These are phyloP conservation scores for Etheostoma cragini DNA, from an alignment of 2,113 vertebrate genomes.

Conservation along the genomic window DNA sequence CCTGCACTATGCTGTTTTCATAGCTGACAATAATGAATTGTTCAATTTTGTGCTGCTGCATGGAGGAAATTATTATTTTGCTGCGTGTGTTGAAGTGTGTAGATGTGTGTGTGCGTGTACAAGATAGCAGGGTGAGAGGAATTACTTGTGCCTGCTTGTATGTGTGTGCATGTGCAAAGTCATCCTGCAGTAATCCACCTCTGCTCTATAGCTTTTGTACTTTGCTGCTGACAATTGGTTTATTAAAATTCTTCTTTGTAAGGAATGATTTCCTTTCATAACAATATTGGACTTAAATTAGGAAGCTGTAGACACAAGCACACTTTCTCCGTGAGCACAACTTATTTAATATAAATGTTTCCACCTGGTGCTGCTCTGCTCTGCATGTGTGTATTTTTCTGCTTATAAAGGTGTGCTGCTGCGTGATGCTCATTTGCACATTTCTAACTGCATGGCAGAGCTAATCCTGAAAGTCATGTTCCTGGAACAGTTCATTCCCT, in stretches of 20 bases:
- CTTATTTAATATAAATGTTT: not conserved
- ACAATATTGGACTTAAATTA: not conserved
- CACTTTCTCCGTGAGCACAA: not conserved
- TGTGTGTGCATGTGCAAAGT: slow-evolving; percentile 47
- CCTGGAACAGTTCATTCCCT: slow-evolving; percentile 58
- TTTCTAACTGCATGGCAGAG: slow-evolving; percentile 53
- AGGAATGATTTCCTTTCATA: not conserved
- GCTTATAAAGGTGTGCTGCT: not conserved
- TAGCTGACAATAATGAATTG: slow-evolving; percentile 68
- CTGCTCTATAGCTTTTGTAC: slow-evolving; percentile 9
- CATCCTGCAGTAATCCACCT: slow-evolving; percentile 35
- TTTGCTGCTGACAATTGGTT: not conserved
- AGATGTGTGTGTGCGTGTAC: not conserved
- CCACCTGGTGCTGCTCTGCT: not conserved
- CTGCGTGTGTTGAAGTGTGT: not conserved
- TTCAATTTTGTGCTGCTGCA: slow-evolving; percentile 52
- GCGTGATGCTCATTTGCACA: not conserved
- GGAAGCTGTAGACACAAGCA: not conserved
- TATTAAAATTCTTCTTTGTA: not conserved
- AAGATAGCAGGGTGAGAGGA: slow-evolving; percentile 4
- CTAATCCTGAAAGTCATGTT: slow-evolving; percentile 71
- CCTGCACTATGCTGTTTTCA: slow-evolving; percentile 47
- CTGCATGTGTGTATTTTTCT: not conserved
- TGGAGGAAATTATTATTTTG: slow-evolving; percentile 52
- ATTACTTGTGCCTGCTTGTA: slow-evolving; percentile 13